Percentiles rank a stretch among this genome's conserved stretches.
These are phyloP conservation scores for Eupithecia pulchellata DNA, from an alignment of 2,888 invertebrate species.

Conservation along the genomic window DNA sequence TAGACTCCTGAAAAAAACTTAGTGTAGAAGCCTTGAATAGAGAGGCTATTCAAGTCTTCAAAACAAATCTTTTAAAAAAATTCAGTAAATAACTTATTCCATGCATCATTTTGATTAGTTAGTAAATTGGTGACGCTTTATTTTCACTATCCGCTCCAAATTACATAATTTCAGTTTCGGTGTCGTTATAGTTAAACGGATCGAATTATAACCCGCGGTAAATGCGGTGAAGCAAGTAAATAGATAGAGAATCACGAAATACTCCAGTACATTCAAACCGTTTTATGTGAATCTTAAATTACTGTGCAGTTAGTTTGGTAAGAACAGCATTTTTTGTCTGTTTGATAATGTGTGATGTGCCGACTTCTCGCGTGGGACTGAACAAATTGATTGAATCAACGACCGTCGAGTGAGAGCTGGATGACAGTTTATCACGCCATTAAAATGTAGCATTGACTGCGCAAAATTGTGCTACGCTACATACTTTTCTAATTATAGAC, in stretches of 20 bases:
- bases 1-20: too few species aligned
- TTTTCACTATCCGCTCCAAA: conserved; percentile 28
- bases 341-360: conserved; percentile 14
- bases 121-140: conserved; percentile 21
- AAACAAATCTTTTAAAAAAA: neutral
- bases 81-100: neutral
- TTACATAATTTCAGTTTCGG: conserved; percentile 33
- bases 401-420: conserved; percentile 58
- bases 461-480: conserved; percentile 57
- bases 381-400: conserved; percentile 50
- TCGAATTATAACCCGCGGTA: conserved; percentile 43
- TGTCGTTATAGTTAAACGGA: conserved; percentile 45
- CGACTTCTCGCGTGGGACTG: conserved; percentile 21
- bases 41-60: too few species aligned
- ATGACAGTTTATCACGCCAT: conserved; percentile 55
- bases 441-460: conserved; percentile 59
- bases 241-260: conserved; percentile 40
- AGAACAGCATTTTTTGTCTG: conserved; percentile 35
- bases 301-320: conserved; percentile 46
- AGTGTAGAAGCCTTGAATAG: too few species aligned
- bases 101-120: conserved; percentile 24
- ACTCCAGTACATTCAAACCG: conserved; percentile 26
- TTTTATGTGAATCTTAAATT: conserved; percentile 36
- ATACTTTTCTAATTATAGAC: conserved; percentile 65
- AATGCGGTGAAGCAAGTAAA: conserved; percentile 43